Percentiles rank a stretch among this genome's conserved stretches.
Conservation (phyloP, 2,113 vertebrate species). For the Lagopus leucura region DNA sequence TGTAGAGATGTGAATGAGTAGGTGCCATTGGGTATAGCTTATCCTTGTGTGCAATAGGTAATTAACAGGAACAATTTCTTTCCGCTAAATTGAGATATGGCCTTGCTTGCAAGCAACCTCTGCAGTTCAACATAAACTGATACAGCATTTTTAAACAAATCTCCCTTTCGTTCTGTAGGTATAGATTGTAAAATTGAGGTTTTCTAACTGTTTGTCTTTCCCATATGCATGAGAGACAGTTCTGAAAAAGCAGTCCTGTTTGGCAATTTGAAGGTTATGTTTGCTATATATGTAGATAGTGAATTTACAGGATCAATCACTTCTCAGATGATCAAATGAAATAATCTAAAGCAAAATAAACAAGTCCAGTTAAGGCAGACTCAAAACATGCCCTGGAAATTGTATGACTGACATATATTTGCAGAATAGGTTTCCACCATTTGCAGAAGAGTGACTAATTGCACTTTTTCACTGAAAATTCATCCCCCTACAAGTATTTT, state of each 20-base stretch:
- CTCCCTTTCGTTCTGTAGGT: background rate
- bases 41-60: background rate
- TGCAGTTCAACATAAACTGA: background rate
- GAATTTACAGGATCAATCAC: background rate
- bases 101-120: background rate
- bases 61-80: background rate
- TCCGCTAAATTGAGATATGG: background rate
- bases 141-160: background rate
- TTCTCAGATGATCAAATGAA: background rate
- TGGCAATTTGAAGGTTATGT: background rate
- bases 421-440: background rate
- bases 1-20: background rate
- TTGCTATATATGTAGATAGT: background rate
- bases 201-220: background rate
- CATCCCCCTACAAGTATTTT: background rate
- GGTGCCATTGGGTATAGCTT: background rate
- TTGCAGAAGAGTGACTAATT: background rate
- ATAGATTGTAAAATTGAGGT: background rate
- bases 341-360: background rate
- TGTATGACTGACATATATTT: conserved; percentile 8
- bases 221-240: background rate
- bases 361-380: background rate
- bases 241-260: background rate
- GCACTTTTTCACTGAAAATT: background rate
- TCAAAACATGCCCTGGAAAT: background rate